These are phyloP conservation scores for Myripristis murdjan DNA, from an alignment of 2,797 vertebrate genomes.

Conservation along the genomic window DNA sequence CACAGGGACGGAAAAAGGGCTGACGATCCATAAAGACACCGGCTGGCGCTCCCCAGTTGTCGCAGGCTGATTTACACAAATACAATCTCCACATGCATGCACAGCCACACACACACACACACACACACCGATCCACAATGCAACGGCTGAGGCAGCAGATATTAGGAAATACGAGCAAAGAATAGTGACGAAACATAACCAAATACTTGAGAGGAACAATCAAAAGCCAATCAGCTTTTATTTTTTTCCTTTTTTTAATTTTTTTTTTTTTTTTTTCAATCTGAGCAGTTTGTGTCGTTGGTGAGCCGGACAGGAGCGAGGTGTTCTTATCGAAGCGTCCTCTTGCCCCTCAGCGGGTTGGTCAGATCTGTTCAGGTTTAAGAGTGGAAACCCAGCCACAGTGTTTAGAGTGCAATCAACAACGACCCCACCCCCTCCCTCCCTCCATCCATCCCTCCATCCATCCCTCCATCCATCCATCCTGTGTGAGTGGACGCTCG, in stretches of 20 bases:
- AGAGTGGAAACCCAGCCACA: slow-evolving; percentile 17
- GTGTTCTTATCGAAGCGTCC: slow-evolving; percentile 27
- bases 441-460: no score
- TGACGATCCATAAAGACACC: slow-evolving; percentile 65
- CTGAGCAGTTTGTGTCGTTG: slow-evolving; percentile 33
- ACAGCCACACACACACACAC: no score
- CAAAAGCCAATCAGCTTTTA: slow-evolving; percentile 36
- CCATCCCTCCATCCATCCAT: no score
- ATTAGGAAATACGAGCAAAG: slow-evolving; percentile 8
- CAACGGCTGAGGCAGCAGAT: slow-evolving; percentile 46
- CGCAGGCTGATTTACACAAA: slow-evolving; percentile 51
- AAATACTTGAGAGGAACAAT: slow-evolving; percentile 68
- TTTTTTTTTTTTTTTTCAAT: neutral
- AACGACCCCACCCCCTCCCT: slow-evolving; percentile 12
- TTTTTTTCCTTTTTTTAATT: neutral
- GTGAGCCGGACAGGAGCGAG: slow-evolving; percentile 28
- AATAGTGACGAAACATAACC: slow-evolving; percentile 48
- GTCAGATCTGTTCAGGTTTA: slow-evolving; percentile 34
- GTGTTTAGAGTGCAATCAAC: slow-evolving; percentile 38
- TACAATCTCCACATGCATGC: slow-evolving; percentile 47
- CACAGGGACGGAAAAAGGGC: slow-evolving; percentile 50
- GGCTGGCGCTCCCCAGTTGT: slow-evolving; percentile 54
- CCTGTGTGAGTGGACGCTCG: slow-evolving; percentile 26
- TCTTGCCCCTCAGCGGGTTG: slow-evolving; percentile 32
- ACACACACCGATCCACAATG: slow-evolving; percentile 40